Conservation (phyloP, 37 sponge, comb jelly and placozoan species). For the Sycon ciliatum region DNA sequence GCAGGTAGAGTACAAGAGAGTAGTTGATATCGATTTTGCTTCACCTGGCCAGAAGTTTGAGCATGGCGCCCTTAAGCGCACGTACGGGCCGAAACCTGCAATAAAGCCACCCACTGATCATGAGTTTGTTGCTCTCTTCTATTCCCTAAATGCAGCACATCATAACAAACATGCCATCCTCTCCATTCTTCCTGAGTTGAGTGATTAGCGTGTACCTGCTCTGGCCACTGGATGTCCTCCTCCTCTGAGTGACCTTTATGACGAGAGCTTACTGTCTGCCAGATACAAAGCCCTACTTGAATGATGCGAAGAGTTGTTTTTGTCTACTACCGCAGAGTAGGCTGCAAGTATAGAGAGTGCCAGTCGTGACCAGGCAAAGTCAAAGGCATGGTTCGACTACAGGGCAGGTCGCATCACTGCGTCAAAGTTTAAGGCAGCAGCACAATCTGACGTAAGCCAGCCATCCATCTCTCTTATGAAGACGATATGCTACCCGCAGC, state of each 20-base stretch:
- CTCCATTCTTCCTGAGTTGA: too few species aligned
- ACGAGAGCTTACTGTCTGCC: constrained; percentile 12
- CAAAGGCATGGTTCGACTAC: constrained; percentile 37
- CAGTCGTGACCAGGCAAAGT: constrained; percentile 30
- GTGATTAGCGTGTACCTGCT: too few species aligned
- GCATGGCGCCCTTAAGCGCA: too few species aligned
- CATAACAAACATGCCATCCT: too few species aligned
- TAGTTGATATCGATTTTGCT: constrained; percentile 42
- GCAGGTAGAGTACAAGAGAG: constrained; percentile 22
- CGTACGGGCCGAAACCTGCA: too few species aligned
- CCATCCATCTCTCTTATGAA: constrained; percentile 42
- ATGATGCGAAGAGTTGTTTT: constrained; percentile 29
- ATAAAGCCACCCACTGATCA: too few species aligned
- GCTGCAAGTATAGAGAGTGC: constrained; percentile 30
- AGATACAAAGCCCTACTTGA: constrained; percentile 29
- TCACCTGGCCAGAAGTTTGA: constrained; percentile 25
- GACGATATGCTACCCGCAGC: constrained; percentile 36
- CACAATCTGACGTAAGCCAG: constrained; percentile 18
- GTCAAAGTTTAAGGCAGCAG: constrained; percentile 37
- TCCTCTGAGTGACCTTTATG: constrained; percentile 14
- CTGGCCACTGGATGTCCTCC: background rate
- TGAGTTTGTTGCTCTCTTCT: too few species aligned
- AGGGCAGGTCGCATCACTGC: constrained; percentile 52
- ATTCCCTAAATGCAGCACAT: too few species aligned
- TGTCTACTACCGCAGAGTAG: constrained; percentile 23